Evolutionary conservation across 2,888 invertebrate species (phyloP), one percentile per base, ranked within the genome.

Genomic region (Caenorhabditis zanzibari): DNA sequence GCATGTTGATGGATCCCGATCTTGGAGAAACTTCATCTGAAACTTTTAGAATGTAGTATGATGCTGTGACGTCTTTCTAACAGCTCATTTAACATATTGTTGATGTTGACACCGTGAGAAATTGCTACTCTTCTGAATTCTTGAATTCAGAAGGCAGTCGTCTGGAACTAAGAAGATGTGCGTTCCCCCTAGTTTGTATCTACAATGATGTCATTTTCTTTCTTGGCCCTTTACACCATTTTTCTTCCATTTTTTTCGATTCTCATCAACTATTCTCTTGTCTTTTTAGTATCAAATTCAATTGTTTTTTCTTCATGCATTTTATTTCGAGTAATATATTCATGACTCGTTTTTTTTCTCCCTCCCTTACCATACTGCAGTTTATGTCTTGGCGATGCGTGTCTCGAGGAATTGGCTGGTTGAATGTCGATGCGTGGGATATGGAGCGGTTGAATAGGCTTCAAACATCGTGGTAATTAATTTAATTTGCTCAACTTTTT

Each of bases 341-440:
- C 72, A 32, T 73, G 32, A 35, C 47, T n/a, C n/a, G n/a, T n/a
- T n/a, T 38, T 47, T 71, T 28, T 28, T 26, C 47, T 47, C 47
- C 44, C 32, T 58, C 24, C 28, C 76, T 73, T 73, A 82, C 82
- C 82, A 74, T 82, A 82, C 56, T 82, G 82, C 44, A 72, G 41
- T 54, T 73, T 77, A 47, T 80, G 61, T 69, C 77, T 68, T 47
- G 79, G 83, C 22, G 83, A 84, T 12, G 75, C 80, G 19, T 80
- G 64, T 64, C 80, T 49, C 35, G 83, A 84, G n/a, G 83, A 80
- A 44, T 83, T 83, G 44, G 80, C 83, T n/a, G 80, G 76, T 75
- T 84, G 82, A 68, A 82, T 82, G 66, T 89, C 89, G 61, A 90
- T 86, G 41, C 90, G 87, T 56, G 90, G 90, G 64, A 90, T 90